Evolutionary conservation across 2,113 vertebrate genomes (phyloP).

Genomic region (Cardinalis cardinalis): DNA sequence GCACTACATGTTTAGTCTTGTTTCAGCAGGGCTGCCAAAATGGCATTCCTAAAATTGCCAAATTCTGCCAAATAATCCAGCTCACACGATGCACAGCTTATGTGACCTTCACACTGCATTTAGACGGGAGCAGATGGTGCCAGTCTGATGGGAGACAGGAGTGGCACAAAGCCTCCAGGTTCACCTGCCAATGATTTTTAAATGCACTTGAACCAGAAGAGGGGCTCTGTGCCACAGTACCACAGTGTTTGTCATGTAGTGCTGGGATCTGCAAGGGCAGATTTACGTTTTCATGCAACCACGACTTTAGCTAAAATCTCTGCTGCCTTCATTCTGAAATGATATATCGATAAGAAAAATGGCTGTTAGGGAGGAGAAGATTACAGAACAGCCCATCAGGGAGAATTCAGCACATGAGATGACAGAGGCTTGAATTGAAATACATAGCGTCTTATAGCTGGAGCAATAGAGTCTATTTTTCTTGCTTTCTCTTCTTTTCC

Average conservation of each 20-base stretch:
- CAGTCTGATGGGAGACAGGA: not conserved
- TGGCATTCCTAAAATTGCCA: not conserved
- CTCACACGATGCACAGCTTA: not conserved
- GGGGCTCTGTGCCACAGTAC: not conserved
- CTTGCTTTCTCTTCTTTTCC: conserved; percentile 33
- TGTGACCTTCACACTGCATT: not conserved
- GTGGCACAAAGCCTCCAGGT: not conserved
- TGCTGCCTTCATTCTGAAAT: conserved; percentile 1
- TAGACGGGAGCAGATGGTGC: not conserved
- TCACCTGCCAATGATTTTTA: not conserved
- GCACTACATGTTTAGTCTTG: not conserved
- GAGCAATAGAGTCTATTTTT: conserved; percentile 9
- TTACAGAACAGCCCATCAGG: conserved; percentile 29
- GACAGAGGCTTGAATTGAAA: conserved; percentile 37
- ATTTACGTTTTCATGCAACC: not conserved
- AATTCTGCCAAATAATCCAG: not conserved
- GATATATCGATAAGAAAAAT: conserved; percentile 21
- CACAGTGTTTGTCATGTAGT: not conserved
- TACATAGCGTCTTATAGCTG: conserved; percentile 14
- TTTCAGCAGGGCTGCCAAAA: not conserved
- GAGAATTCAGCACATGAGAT: not conserved
- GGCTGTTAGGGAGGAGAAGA: not conserved
- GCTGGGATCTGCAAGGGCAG: not conserved
- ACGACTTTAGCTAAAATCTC: conserved; percentile 2
- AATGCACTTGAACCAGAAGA: not conserved